Percentiles rank a stretch among this genome's conserved stretches.
Evolutionary conservation across 2,113 vertebrate species (phyloP).

Genomic region (Dolichotis patagonum): DNA sequence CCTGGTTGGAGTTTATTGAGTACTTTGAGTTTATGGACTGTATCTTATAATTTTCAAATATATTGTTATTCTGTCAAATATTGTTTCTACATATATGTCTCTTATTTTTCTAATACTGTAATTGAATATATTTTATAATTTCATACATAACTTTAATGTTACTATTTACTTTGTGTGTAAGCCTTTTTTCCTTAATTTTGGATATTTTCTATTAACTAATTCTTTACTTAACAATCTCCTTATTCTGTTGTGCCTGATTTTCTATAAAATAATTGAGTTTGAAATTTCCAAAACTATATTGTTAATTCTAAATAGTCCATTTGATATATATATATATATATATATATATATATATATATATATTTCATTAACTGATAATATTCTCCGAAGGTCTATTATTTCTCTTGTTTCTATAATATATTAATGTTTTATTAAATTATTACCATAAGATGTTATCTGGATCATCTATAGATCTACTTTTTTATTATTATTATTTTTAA

Average conservation of each 20-base stretch:
- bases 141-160: no score
- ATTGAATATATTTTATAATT: no score
- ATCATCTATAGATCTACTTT: background rate
- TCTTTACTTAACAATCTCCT: background rate
- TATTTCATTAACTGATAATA: background rate
- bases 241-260: background rate
- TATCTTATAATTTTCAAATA: no score
- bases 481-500: background rate
- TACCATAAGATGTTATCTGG: background rate
- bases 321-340: background rate
- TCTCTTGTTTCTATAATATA: background rate
- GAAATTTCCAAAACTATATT: background rate
- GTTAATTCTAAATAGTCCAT: background rate
- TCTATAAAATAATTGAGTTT: background rate
- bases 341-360: background rate
- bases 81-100: no score
- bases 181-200: background rate
- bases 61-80: no score
- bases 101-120: no score
- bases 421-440: background rate
- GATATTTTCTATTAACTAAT: background rate
- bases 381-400: background rate
- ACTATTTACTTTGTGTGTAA: background rate
- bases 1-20: background rate
- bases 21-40: background rate